These are phyloP conservation scores for Oceanites oceanicus DNA, from an alignment of 2,113 vertebrate genomes.

Conservation along the genomic window DNA sequence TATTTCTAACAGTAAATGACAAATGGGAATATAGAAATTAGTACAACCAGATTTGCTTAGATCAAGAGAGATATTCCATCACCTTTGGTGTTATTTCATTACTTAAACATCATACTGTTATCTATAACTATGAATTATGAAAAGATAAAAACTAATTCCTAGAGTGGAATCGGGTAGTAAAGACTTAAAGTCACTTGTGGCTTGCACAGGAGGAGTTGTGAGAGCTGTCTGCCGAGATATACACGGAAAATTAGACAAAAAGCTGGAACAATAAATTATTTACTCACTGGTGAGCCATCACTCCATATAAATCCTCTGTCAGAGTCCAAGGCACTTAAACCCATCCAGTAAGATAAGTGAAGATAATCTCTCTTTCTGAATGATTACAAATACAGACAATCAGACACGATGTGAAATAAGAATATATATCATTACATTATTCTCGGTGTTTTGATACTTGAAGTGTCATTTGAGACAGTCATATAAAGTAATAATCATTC, in stretches of 20 bases:
- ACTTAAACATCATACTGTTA: neutral
- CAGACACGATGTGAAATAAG: neutral
- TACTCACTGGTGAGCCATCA: constrained; percentile 88
- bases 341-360: constrained; percentile 82
- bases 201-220: neutral
- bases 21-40: neutral
- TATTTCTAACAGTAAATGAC: neutral
- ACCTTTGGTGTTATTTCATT: neutral
- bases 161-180: neutral
- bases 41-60: neutral
- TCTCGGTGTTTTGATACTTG: neutral
- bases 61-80: neutral
- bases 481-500: neutral
- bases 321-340: constrained; percentile 77
- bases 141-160: neutral
- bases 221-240: neutral
- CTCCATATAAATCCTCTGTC: constrained; percentile 83
- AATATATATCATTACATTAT: neutral
- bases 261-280: neutral
- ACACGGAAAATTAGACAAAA: neutral
- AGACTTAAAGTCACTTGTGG: neutral
- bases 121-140: neutral
- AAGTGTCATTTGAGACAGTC: neutral
- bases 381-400: neutral
- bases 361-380: constrained; percentile 25